These are phyloP conservation scores for Spilogale gracilis DNA, from an alignment of 2,113 vertebrate species.

Conservation along the genomic window DNA sequence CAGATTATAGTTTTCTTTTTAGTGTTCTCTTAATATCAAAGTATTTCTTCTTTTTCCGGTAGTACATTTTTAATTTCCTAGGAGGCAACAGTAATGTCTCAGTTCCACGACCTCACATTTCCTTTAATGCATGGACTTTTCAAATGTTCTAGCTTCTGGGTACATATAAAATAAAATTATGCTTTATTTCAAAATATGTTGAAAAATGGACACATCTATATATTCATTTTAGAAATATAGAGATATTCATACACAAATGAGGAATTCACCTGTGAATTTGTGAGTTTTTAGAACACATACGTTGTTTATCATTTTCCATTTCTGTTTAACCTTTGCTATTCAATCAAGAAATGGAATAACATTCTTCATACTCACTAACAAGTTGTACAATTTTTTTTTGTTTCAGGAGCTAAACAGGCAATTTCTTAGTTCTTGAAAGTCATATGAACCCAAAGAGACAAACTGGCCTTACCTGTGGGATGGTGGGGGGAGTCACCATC, in stretches of 20 bases:
- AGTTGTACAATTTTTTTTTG: slow-evolving; percentile 77
- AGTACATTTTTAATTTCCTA: slow-evolving; percentile 77
- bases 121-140: slow-evolving; percentile 59
- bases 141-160: slow-evolving; percentile 59
- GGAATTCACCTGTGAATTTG: slow-evolving; percentile 36
- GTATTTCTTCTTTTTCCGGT: slow-evolving; percentile 62
- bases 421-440: slow-evolving; percentile 75
- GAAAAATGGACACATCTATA: slow-evolving; percentile 1
- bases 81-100: slow-evolving; percentile 57
- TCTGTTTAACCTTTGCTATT: slow-evolving; percentile 69
- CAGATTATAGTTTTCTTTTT: slow-evolving; percentile 39
- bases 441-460: neutral
- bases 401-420: slow-evolving; percentile 60
- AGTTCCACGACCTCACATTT: slow-evolving; percentile 57
- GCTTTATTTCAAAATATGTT: slow-evolving; percentile 60
- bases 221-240: neutral
- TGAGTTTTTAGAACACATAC: slow-evolving; percentile 50
- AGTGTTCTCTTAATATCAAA: slow-evolving; percentile 55
- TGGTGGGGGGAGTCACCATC: accelerated
- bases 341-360: slow-evolving; percentile 61
- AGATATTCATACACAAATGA: slow-evolving; percentile 31
- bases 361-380: slow-evolving; percentile 78
- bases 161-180: slow-evolving; percentile 66
- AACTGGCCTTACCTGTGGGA: neutral
- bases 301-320: slow-evolving; percentile 72